A percentile compares a stretch with the other conserved stretches of the same genome.
phyloP scores from a whole-genome alignment of 1,140 invertebrate genomes.

The Aphaenogaster ashmeadi region DNA sequence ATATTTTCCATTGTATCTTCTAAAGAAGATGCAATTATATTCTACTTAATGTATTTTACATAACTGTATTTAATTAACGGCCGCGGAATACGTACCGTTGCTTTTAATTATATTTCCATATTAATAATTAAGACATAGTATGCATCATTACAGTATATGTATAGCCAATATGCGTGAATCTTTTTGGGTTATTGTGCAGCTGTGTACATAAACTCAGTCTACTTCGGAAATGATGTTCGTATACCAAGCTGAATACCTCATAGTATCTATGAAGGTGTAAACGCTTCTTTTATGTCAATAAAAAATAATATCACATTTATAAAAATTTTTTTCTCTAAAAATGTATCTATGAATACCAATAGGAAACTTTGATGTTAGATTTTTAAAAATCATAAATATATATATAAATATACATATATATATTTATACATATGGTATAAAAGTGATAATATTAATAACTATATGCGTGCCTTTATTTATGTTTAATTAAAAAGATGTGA shows the following conservation, averaged over 20 bases:
- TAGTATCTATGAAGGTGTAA: constrained; percentile 78
- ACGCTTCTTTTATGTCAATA: constrained; percentile 72
- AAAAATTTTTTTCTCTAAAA: constrained; percentile 61
- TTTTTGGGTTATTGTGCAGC: constrained; percentile 38
- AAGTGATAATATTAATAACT: constrained; percentile 34
- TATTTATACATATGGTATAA: background rate
- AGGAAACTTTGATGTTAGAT: constrained; percentile 34
- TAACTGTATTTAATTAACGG: constrained; percentile 55
- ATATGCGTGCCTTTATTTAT: constrained; percentile 65
- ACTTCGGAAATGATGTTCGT: constrained; percentile 63
- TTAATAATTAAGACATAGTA: constrained; percentile 50
- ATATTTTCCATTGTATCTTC: constrained; percentile 39
- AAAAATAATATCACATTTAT: constrained; percentile 70
- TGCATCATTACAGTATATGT: constrained; percentile 53
- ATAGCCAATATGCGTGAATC: constrained; percentile 54
- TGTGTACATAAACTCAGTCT: constrained; percentile 62
- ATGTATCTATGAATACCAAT: constrained; percentile 29
- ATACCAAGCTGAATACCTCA: constrained; percentile 66
- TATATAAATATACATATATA: background rate
- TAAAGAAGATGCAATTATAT: constrained; percentile 10
- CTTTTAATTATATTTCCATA: constrained; percentile 35
- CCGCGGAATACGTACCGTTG: background rate
- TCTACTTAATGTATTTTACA: constrained; percentile 59
- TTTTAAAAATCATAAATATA: background rate
- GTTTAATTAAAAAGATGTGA: constrained; percentile 40